These are phyloP conservation scores for Dermochelys coriacea DNA, from an alignment of 2,797 vertebrate species.

Conservation along the genomic window DNA sequence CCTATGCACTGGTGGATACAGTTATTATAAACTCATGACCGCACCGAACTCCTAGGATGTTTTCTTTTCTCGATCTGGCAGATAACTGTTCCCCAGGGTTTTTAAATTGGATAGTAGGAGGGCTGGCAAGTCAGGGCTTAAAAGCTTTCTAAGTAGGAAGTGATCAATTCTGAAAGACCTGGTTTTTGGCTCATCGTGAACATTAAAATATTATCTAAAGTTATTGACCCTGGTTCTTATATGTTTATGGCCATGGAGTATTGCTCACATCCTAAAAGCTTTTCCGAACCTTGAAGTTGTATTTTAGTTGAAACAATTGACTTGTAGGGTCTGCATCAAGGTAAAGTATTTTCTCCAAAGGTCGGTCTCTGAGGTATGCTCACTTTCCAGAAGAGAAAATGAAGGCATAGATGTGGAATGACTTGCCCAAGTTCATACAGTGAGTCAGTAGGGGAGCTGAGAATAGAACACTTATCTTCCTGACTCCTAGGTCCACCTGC, in stretches of 20 bases:
- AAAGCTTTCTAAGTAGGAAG: neutral
- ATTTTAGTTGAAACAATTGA: neutral
- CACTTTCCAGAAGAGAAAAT: neutral
- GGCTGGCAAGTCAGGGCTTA: neutral
- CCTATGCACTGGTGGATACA: neutral
- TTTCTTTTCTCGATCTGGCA: neutral
- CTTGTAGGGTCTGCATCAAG: neutral
- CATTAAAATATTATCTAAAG: neutral
- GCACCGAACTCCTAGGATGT: neutral
- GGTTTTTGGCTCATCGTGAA: neutral
- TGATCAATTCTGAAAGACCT: neutral
- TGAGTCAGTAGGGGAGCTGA: neutral
- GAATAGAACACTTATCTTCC: neutral
- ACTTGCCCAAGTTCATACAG: neutral
- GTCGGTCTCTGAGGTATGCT: neutral
- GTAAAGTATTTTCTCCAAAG: neutral
- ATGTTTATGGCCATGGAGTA: neutral
- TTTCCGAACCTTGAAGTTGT: neutral
- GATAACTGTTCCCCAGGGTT: neutral
- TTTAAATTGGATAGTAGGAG: neutral
- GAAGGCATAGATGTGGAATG: neutral
- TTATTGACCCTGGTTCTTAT: neutral
- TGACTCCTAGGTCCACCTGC: neutral
- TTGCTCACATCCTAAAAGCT: neutral
- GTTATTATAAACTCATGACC: neutral